Evolutionary conservation across 2,113 vertebrate species (phyloP), one percentile per base, ranked within the genome.

Genomic region (Cololabis saira): DNA sequence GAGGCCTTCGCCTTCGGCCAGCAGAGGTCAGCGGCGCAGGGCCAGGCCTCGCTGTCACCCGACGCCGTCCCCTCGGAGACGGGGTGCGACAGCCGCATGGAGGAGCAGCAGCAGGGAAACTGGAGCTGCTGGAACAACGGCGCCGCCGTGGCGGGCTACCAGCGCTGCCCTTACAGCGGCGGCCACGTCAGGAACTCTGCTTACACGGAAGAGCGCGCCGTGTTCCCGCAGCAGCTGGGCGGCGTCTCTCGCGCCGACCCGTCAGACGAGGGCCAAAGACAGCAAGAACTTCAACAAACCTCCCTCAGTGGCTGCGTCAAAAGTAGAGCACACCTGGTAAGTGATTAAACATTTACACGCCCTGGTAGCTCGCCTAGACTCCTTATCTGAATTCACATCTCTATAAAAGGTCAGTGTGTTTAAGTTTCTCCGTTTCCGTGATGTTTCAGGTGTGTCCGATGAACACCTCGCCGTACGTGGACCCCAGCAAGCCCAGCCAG

Each of bases 261-360:
- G 43, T n/a, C 43, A 84, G 91, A 94, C 84, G 48, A 83, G n/a
- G n/a, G n/a, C 69, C 80, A 78, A 37, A 82, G 57, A 44, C 74
- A 51, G 30, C 75, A 74, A 66, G 60, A 65, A 12, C 55, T 63
- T 2, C 70, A 72, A 17, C 66, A 63, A 12, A 18, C 56, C 2
- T 42, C 66, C 67, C 70, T 77, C n/a, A 69, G 43, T 33, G 90
- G 90, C 91, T 91, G 78, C 74, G 85, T 80, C 56, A 94, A 84
- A 74, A 93, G 88, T 75, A 94, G 95, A 87, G 91, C 95, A 85
- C 94, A 98, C 89, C 86, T 99, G 96, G 98, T 99, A 94, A 95
- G 91, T 92, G 0, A 11, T 21, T 3, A 12, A 1, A 2, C 13
- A 21, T 45, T 54, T 8, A 1, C 19, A 3, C 2, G 3, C 17